Base-by-base conservation (phyloP, 1,140 invertebrate genomes). In the Cyrtorhinus lividipennis region DNA sequence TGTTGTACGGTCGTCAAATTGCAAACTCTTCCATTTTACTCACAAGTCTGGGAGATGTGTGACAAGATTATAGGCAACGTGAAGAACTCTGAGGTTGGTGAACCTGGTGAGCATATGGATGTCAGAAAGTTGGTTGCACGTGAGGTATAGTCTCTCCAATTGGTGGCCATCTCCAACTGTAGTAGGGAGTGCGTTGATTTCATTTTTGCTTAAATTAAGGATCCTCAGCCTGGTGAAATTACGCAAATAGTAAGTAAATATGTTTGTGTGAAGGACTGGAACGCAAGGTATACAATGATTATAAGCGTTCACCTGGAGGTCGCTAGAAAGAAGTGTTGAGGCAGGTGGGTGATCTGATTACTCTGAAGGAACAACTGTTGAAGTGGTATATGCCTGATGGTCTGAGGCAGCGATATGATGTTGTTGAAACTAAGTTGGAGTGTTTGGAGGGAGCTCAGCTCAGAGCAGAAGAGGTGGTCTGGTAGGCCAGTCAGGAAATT, bases 141-240 rank as follows among this genome's bases (percentile, higher is more conserved):
- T 87, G 57, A 90, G 70, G 64, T 84, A 87, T 0, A 90, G 73
- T 68, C 85, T 82, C 72, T 88, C 85, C 58, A 91, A 71, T 20
- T 77, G 72, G 67, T 80, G 75, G 26, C 73, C 69, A 24, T 72
- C 69, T 68, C 81, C 75, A 46, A 81, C 75, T 63, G 78, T 76
- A 45, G 80, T 79, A 2, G 85, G 84, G 67, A 88, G 72, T 60
- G 84, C 79, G 61, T 79, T 80, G 13, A 89, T 68, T 65, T 83
- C 79, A 72, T 90, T 91, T 70, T 88, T 88, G 1, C 86, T 84
- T 2, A 88, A 76, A 73, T 90, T 90, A 57, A 91, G 69, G 0
- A 86, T 78, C 67, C 80, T 81, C 64, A 91, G 71, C 65, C 84
- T 83, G 26, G 59, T n/a, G n/a, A 61, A 62, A 38, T 15, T 62